A percentile compares a stretch with the other conserved stretches of the same genome.
These are phyloP conservation scores for Heterodera carotae DNA, from an alignment of 1,140 invertebrate species.

Conservation along the genomic window DNA sequence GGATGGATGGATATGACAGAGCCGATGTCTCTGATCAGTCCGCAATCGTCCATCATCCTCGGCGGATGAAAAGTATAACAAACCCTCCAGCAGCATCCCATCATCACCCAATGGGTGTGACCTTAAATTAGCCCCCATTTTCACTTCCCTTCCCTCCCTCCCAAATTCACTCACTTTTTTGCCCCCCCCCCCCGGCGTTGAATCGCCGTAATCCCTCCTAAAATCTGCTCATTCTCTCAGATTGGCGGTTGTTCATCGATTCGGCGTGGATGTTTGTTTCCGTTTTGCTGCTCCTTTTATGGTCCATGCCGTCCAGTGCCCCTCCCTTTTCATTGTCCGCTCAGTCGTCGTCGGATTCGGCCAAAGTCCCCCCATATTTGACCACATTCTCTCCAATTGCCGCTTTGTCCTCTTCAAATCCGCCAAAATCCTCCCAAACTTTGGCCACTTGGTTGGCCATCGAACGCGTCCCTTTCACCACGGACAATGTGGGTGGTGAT, in stretches of 20 bases:
- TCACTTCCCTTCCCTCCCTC: background rate
- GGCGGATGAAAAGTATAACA: background rate
- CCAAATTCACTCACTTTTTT: slow-evolving; percentile 4
- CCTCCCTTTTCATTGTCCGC: background rate
- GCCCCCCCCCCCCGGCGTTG: background rate
- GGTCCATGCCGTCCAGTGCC: background rate
- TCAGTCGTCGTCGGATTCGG: background rate
- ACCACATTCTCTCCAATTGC: background rate
- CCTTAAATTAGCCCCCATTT: slow-evolving; percentile 16
- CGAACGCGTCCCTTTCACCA: background rate
- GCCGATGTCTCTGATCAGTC: background rate
- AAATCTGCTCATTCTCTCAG: background rate
- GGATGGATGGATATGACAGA: background rate
- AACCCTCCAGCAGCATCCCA: background rate
- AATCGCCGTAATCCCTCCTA: background rate
- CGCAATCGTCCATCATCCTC: background rate
- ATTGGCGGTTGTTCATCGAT: background rate
- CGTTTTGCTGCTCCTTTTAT: background rate
- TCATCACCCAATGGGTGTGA: background rate
- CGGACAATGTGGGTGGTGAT: background rate
- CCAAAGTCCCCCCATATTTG: background rate
- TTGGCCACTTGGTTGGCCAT: slow-evolving; percentile 2
- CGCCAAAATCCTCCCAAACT: background rate
- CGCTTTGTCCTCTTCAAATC: background rate
- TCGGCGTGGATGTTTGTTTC: background rate